Base-by-base conservation (phyloP, 2,888 invertebrate species). In the Lordiphosa fenestrarum region DNA sequence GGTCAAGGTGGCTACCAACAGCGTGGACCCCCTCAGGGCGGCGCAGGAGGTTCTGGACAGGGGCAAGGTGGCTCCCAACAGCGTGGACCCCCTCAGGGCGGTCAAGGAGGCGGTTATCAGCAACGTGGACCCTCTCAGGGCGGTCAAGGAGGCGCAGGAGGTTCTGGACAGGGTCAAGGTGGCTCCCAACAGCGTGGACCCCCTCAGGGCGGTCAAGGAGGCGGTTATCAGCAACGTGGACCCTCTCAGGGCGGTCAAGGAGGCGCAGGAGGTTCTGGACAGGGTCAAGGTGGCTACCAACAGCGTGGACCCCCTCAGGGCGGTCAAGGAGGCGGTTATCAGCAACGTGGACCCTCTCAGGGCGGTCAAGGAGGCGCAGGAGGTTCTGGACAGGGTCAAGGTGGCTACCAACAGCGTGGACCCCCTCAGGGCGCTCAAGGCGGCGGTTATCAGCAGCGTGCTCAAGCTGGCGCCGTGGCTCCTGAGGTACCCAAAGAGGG, bases 401-500 rank as follows among this genome's bases (percentile, higher is more conserved):
- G n/a, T n/a, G 57, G 57, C 10, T 9, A 6, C 1, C 46, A 46
- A n/a, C 49, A 39, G 2, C 53, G 48, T 15, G 47, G 60, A 0
- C 51, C 21, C 7, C 38, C 23, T 4, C 58, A 58, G 19, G 37
- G 46, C 6, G 15, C 30, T 4, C 48, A 54, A 47, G 46, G 51
- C 3, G 41, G 50, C 10, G 46, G 42, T 6, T 13, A 30, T 15
- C 47, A 60, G 4, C 62, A 57, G 6, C 40, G 23, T 6, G 33
- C 62, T 2, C 60, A 56, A 21, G 25, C n/a, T 13, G 53, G 50
- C 1, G 23, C 61, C 10, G 12, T 54, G 21, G 21, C 46, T 23
- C 21, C 65, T 15, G 50, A 33, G 6, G 48, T 40, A 13, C 63
- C 54, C 6, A 56, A 36, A 48, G 47, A 35, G 0, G 67, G 73